Evolutionary conservation across 2,797 vertebrate genomes (phyloP).

Genomic region (Falco biarmicus): DNA sequence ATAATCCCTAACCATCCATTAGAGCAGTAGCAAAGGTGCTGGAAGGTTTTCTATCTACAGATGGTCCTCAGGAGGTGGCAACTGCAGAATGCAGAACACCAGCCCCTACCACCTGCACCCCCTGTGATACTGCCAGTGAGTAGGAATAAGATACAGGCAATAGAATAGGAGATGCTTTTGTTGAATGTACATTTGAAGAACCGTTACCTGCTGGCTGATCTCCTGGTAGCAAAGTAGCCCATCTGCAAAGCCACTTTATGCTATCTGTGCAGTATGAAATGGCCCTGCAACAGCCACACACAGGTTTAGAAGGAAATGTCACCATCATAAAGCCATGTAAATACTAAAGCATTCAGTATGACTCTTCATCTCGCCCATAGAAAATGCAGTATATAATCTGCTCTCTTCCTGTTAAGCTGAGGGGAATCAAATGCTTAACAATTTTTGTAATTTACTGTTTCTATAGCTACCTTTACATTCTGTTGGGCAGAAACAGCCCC

Average conservation of each 20-base stretch:
- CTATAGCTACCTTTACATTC: constrained; percentile 57
- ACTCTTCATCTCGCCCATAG: neutral
- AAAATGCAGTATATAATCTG: neutral
- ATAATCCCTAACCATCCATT: neutral
- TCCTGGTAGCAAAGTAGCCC: neutral
- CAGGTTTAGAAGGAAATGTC: neutral
- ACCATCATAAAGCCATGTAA: neutral
- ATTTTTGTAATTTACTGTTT: constrained; percentile 49
- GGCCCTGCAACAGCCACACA: neutral
- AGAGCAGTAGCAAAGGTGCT: constrained; percentile 2
- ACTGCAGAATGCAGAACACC: neutral
- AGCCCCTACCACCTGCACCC: constrained; percentile 6
- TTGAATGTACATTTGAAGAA: neutral
- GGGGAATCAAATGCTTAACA: constrained; percentile 41
- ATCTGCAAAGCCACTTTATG: neutral
- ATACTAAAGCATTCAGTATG: neutral
- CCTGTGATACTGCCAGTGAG: constrained; percentile 1
- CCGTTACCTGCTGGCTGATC: neutral
- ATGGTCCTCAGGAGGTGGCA: constrained; percentile 47
- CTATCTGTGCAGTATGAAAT: neutral
- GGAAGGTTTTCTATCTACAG: constrained; percentile 20
- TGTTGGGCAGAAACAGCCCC: neutral
- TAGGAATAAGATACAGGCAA: neutral
- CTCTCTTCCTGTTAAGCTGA: constrained; percentile 42
- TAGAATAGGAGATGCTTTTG: neutral